These are phyloP conservation scores for Trichopria drosophilae DNA, from an alignment of 2,888 invertebrate species.

Conservation along the genomic window DNA sequence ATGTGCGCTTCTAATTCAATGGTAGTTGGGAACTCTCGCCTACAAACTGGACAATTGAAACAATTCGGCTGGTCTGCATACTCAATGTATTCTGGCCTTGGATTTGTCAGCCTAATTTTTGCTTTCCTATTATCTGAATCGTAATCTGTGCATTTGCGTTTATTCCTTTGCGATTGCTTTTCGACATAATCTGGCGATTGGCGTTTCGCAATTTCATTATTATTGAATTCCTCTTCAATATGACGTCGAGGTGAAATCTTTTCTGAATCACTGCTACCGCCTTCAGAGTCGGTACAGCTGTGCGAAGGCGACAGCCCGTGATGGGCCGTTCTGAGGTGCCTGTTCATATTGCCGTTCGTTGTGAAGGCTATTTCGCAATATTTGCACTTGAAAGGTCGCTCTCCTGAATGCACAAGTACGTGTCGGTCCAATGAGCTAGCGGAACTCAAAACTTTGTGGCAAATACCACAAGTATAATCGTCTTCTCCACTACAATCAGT, in stretches of 20 bases:
- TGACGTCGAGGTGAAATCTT: conserved; percentile 62
- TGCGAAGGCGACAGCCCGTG: conserved; percentile 40
- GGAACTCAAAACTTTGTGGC: conserved; percentile 74
- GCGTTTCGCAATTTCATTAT: conserved; percentile 63
- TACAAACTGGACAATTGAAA: conserved; percentile 75
- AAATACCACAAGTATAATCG: conserved; percentile 65
- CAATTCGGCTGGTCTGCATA: no score
- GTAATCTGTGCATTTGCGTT: conserved; percentile 43
- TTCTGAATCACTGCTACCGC: conserved; percentile 49
- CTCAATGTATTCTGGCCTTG: no score
- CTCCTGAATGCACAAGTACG: conserved; percentile 78
- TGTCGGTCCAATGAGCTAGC: conserved; percentile 79
- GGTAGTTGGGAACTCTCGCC: no score
- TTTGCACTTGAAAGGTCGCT: conserved; percentile 78
- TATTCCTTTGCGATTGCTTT: conserved; percentile 26
- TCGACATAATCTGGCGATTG: conserved; percentile 40
- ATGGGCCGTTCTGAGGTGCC: conserved; percentile 71
- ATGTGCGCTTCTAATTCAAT: no score
- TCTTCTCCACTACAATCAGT: conserved; percentile 56
- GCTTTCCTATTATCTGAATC: conserved; percentile 34
- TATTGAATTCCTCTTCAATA: conserved; percentile 60
- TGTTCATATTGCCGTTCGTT: conserved; percentile 84
- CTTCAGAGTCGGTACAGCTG: conserved; percentile 51
- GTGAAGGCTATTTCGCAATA: conserved; percentile 80
- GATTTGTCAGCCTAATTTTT: no score